Evolutionary conservation across 2,888 invertebrate species (phyloP), one percentile per base, ranked within the genome.

Genomic region (Neoaliturus tenellus): DNA sequence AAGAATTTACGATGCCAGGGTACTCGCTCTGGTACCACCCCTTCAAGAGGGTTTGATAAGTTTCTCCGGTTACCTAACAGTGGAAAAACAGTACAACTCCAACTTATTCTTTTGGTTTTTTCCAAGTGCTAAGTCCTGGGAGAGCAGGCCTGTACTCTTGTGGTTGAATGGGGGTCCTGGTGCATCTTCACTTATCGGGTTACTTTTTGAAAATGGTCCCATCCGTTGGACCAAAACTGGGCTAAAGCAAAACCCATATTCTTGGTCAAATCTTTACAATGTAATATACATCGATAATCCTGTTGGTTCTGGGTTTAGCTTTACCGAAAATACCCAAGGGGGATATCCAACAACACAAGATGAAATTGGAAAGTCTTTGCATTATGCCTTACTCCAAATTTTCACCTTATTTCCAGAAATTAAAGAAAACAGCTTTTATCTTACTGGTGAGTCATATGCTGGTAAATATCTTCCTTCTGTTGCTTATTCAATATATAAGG

Each of bases 231-330:
- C 55, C 67, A 35, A 39, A 85, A 33, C 69, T 62, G 80, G 85
- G 84, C 95, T 90, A 97, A 51, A 93, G 95, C 44, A 28, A n/a
- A 75, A 75, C 20, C 73, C 44, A 87, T 95, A 95, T 88, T 94
- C 95, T 12, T 98, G 98, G 98, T 95, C 94, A 82, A 91, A 93
- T 55, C 94, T 93, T 12, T 96, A 96, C 89, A 94, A 95, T 87
- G 90, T 98, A 58, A 93, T 98, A 82, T 98, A 96, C 89, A 95
- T 98, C 83, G 98, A 98, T 90, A 98, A 97, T 90, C 98, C 98
- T 0, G 98, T 97, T 0, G 97, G 98, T 0, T 96, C 97, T 1
- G 98, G 98, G 0, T 98, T 95, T 89, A 98, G 98, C 90, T 98
- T 97, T 88, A 97, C 98, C 0, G 93, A 94, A 0, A 90, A 93